Percentiles rank a stretch among this genome's conserved stretches.
phyloP scores from a whole-genome alignment of 37 sponge, comb jelly and placozoan genomes.

The Chondrilla cf. caribensis region DNA sequence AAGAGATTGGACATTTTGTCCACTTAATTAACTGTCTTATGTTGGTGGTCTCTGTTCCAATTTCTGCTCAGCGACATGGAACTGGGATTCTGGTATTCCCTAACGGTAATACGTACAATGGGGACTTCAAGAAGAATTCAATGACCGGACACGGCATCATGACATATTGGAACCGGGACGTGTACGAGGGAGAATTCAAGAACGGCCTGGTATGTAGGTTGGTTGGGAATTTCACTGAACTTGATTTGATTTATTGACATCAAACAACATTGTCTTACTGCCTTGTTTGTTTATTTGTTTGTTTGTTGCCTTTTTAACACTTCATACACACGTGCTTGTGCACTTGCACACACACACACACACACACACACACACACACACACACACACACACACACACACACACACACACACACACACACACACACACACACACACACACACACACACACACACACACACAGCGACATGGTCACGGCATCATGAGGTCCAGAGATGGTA shows the following conservation, averaged over 20 bases:
- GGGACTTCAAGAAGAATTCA: conserved; percentile 67
- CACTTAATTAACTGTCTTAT: too few relatives aligned
- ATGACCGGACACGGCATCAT: conserved; percentile 73
- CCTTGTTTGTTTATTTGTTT: too few relatives aligned
- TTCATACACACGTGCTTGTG: too few relatives aligned
- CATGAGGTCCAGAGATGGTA: conserved; percentile 14
- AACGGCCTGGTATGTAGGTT: conserved; percentile 57
- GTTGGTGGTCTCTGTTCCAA: not conserved
- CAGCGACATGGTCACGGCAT: conserved; percentile 80
- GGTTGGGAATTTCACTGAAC: too few relatives aligned
- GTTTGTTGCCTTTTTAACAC: too few relatives aligned
- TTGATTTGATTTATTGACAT: not conserved
- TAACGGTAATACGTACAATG: conserved; percentile 54
- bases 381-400: too few relatives aligned
- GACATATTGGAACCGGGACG: conserved; percentile 57
- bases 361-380: too few relatives aligned
- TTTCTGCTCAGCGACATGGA: conserved; percentile 57
- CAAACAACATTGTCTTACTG: not conserved
- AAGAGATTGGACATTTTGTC: too few relatives aligned
- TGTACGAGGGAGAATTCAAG: conserved; percentile 79
- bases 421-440: too few relatives aligned
- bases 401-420: too few relatives aligned
- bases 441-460: not conserved
- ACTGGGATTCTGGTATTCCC: conserved; percentile 42
- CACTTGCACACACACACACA: too few relatives aligned